Conservation (phyloP, 2,888 invertebrate genomes). For the Acleris cristana region DNA sequence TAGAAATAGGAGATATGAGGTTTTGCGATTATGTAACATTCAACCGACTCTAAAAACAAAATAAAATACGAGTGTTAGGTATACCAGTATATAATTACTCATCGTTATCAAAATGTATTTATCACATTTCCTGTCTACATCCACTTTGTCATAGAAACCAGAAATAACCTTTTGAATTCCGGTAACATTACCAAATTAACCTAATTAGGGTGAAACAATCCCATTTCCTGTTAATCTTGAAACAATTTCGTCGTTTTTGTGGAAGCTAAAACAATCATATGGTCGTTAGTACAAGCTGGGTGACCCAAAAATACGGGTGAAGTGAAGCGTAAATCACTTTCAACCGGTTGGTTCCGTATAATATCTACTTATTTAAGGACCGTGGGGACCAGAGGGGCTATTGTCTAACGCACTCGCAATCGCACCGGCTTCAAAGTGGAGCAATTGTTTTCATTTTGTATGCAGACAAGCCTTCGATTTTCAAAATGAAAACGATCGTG, state of each 20-base stretch:
- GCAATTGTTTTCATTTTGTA: no score
- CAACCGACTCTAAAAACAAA: no score
- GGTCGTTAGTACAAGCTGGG: conserved; percentile 38
- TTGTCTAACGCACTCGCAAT: no score
- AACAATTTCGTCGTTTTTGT: conserved; percentile 25
- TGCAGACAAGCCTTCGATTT: no score
- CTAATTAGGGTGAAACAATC: conserved; percentile 27
- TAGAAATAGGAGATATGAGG: no score
- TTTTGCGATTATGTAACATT: no score
- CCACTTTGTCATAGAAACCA: neutral
- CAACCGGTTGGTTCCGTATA: neutral
- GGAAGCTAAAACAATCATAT: conserved; percentile 38
- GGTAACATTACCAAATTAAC: conserved; percentile 9
- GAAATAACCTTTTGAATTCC: neutral
- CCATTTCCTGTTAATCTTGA: conserved; percentile 28
- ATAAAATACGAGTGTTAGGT: neutral
- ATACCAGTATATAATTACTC: neutral
- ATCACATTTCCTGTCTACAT: neutral
- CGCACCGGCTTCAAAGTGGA: no score
- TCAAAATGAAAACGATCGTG: no score
- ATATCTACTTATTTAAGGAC: neutral
- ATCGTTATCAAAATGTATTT: conserved; percentile 12
- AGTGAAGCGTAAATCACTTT: conserved; percentile 10
- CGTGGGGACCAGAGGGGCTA: no score
- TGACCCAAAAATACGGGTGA: conserved; percentile 33